A percentile compares a stretch with the other conserved stretches of the same genome.
Conservation (phyloP, 2,113 vertebrate genomes). For the Tetrax tetrax region DNA sequence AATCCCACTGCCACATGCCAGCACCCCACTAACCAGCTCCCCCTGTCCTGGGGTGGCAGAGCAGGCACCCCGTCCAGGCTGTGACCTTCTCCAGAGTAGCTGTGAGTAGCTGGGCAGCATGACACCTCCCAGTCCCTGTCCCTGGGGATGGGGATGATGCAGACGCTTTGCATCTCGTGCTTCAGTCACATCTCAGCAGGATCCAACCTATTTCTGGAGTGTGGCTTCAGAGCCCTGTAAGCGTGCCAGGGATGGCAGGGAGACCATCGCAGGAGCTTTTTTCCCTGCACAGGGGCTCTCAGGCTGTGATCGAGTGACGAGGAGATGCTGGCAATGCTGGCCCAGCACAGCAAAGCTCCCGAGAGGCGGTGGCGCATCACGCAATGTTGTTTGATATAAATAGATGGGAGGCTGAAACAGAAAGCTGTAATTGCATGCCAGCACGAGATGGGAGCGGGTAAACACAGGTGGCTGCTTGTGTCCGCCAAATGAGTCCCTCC, state of each 20-base stretch:
- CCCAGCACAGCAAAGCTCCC: not conserved
- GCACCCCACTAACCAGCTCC: not conserved
- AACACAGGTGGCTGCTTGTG: slow-evolving; percentile 10
- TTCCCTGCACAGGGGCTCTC: not conserved
- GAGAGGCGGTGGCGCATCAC: not conserved
- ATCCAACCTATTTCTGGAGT: not conserved
- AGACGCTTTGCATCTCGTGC: not conserved
- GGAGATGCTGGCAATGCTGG: not conserved
- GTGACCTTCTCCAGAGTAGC: not conserved
- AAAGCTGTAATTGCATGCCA: not conserved
- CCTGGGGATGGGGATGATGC: not conserved
- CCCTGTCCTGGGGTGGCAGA: not conserved
- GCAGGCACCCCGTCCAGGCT: not conserved
- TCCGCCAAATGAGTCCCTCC: not conserved
- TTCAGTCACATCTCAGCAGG: not conserved
- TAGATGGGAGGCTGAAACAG: not conserved
- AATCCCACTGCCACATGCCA: accelerated
- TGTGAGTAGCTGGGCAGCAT: not conserved
- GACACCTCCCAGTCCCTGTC: not conserved
- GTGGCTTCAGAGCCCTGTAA: not conserved
- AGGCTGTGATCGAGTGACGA: accelerated
- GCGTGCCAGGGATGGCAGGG: not conserved
- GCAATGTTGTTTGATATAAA: not conserved
- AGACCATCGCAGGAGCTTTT: not conserved
- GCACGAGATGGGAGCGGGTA: not conserved